Evolutionary conservation across 2,888 invertebrate species (phyloP), one percentile per base, ranked within the genome.

Genomic region (Lymantria dispar): DNA sequence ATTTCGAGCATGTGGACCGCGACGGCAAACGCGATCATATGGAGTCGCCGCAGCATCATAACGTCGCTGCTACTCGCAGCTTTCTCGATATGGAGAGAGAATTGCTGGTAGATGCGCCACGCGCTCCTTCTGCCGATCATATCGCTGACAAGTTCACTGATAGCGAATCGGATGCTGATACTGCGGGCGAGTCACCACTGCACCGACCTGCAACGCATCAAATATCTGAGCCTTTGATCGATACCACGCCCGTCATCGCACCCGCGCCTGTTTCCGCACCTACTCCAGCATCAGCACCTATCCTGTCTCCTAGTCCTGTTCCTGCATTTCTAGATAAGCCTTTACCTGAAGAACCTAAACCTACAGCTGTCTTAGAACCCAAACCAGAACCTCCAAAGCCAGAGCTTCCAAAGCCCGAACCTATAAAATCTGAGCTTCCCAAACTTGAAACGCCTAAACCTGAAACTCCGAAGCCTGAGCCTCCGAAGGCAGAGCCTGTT

Each of bases 1-100:
- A 95, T 85, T 95, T 95, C 78, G 95, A 95, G 80, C 95, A 95
- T 80, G 87, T 95, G 62, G 94, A 94, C 61, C 93, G 94, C 70
- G 94, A 94, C 56, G 85, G 85, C 43, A 79, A 74, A 56, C 85
- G 83, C 48, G 87, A 87, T 48, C 54, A 75, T 48, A 68, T 74
- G 38, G 85, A 82, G 55, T 78, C 83, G 8, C 84, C 83, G 43
- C 72, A 75, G 51, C 83, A 82, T 53, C 74, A 72, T 53, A 76
- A 70, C 45, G 79, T 83, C 41, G 67, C 73, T 50, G 83, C 81
- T 58, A 78, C 87, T 40, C 89, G 90, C 72, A 85, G 71, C 70
- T 91, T 91, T 72, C 80, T 92, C 36, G 91, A 92, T 54, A 89
- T 84, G 80, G 92, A 92, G 72, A 87, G 91, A 48, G 92, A 88